Base-by-base conservation (phyloP, 1,140 invertebrate genomes). In the Homalodisca vitripennis region DNA sequence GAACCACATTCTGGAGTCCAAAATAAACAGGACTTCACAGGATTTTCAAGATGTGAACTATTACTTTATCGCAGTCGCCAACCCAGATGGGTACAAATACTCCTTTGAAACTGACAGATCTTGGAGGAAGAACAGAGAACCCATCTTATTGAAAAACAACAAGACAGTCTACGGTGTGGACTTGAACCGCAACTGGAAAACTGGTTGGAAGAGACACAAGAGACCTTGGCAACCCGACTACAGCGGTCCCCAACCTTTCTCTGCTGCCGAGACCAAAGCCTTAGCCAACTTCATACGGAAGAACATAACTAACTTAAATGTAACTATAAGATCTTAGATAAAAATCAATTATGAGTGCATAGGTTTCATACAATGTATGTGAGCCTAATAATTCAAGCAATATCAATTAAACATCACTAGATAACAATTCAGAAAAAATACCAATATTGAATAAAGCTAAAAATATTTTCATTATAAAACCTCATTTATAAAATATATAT, bases 161-260 rank as follows among this genome's bases (percentile, higher is more conserved):
- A 29, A 10, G n/a, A 20, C 41, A 22, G 77, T 76, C 32, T 53
- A 47, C 22, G 89, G 89, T 1, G 83, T 87, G 0, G 89, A 91
- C 74, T 77, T 89, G 0, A 90, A 91, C 72, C 82, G 89, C 48
- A 92, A 92, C 73, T 91, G 88, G 74, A 85, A 85, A 12, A 87
- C 85, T 71, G 78, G 84, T 27, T 92, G 89, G 88, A 81, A 86
- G 73, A 84, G 83, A 26, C 71, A 85, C 46, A 82, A 82, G 29
- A 79, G 91, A 73, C 87, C 89, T 0, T 96, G 94, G 74, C 84
- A 86, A 22, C 90, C 94, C 24, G 90, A 88, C 66, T 97, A 87
- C 76, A 86, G 87, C 0, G 94, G 94, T 0, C 83, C 86, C 0
- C 80, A 83, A 14, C 84, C 92, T 0, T 95, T 95, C 75, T 95